Base-by-base conservation (phyloP, 2,888 invertebrate genomes). In the Caenorhabditis sp. region DNA sequence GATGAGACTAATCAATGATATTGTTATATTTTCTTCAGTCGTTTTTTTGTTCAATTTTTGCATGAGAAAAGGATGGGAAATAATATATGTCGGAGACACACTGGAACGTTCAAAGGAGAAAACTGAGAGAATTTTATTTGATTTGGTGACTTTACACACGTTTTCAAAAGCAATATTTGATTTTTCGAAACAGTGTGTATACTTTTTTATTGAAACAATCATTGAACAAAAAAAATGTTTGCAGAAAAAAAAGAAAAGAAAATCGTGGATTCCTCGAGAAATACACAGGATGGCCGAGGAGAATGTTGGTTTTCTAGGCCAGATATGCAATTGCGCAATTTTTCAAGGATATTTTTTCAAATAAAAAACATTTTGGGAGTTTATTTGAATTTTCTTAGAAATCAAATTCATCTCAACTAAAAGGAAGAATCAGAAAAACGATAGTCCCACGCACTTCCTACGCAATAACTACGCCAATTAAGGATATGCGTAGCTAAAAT, bases 281-380 rank as follows among this genome's bases (percentile, higher is more conserved):
- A 10, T 31, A 52, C 10, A 17, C 7, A 52, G 7, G 21, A 21
- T 52, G 23, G 52, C 21, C 23, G 20, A 52, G 23, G n/a, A 52
- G 7, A 10, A 23, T 21, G 12, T 10, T n/a, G 23, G 21, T 4
- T 52, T 52, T 52, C 52, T 52, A 23, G 23, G 43, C 43, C 43
- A 43, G 12, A 7, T 43, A 20, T 7, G 3, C 59, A 66, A n/a
- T n/a, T n/a, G n/a, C n/a, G n/a, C n/a, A n/a, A n/a, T n/a, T 27
- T 61, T 17, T 38, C 62, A 26, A 61, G 36, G 56, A 3, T 58
- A 27, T 27, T 52, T 70, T 70, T 25, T 66, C 23, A 59, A 12
- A 49, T 49, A n/a, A n/a, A n/a, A n/a, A n/a, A n/a, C n/a, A n/a
- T n/a, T n/a, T n/a, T n/a, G n/a, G n/a, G n/a, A n/a, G n/a, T n/a